Base-by-base conservation (phyloP, 1,140 invertebrate genomes). In the Ptiloglossa arizonensis region DNA sequence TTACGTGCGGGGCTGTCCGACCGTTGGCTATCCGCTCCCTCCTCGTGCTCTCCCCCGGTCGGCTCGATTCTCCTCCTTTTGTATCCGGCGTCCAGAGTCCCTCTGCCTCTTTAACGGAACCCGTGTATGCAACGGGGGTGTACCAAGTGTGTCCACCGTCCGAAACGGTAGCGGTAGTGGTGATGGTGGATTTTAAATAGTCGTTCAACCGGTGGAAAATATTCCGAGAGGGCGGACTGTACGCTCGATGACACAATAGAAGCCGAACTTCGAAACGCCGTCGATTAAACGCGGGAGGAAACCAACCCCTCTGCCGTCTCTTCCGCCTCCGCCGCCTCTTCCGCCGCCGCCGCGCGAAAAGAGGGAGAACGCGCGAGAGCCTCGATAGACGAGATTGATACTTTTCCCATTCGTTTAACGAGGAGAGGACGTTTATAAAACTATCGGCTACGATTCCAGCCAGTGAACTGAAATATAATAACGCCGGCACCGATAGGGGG, bases 401-500 rank as follows among this genome's bases (percentile, higher is more conserved):
- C 41, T 22, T 27, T 24, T 6, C 8, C 17, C 29, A 4, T 59
- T 48, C 54, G 11, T 48, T 69, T 48, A 46, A 56, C 48, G 22
- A 32, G 48, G 19, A 32, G 17, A 41, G 17, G 32, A 69, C 38
- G 57, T 82, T 67, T 64, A 32, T 52, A 64, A 69, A 73, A 83
- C 80, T 73, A 73, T 83, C 80, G 56, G 50, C 54, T 46, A 62
- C 64, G 64, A 70, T 69, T 82, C 67, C 48, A 78, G 52, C 48
- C 73, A 78, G 81, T 78, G 80, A 78, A 78, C 62, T 50, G 80
- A 83, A 72, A 83, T 78, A 81, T 82, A 83, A 83, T 83, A 82
- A 83, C 71, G 54, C 41, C 62, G 80, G n/a, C n/a, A n/a, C 60
- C 67, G 80, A 79, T 73, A 50, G 56, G 22, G 63, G 57, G 63